Percentiles rank a stretch among this genome's conserved stretches.
Conservation (phyloP, 2,888 invertebrate genomes). For the Coelinius sp. region DNA sequence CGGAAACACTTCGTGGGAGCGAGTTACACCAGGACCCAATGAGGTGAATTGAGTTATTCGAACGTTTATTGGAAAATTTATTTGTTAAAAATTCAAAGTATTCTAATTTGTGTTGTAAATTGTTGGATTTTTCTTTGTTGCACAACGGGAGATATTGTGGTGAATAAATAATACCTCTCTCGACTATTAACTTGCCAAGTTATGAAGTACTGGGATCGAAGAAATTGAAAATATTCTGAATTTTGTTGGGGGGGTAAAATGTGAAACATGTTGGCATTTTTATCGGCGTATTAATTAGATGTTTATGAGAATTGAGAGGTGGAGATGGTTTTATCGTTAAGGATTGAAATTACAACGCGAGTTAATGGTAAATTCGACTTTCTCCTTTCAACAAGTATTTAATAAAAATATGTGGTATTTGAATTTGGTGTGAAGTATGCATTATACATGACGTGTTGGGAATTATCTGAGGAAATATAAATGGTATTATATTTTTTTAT, state of each 20-base stretch:
- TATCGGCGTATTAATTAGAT: slow-evolving; percentile 6
- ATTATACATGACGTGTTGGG: slow-evolving; percentile 1
- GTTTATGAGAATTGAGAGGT: slow-evolving; percentile 3
- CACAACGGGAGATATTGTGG: not conserved
- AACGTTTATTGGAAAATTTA: slow-evolving; percentile 15
- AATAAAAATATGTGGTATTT: slow-evolving; percentile 19
- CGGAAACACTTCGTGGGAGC: slow-evolving; percentile 27
- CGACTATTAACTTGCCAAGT: not conserved
- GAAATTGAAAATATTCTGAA: not conserved
- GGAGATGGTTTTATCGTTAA: slow-evolving; percentile 6
- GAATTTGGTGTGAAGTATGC: slow-evolving; percentile 23
- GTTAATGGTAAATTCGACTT: slow-evolving; percentile 15
- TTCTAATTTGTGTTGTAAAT: not conserved
- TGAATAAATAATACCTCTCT: not conserved
- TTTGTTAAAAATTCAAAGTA: slow-evolving; percentile 6
- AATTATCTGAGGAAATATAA: not conserved
- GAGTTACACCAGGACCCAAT: not conserved
- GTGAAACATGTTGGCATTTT: not conserved
- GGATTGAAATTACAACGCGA: slow-evolving; percentile 5
- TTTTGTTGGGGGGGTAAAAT: not conserved
- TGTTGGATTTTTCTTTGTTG: not conserved
- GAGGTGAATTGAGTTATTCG: slow-evolving; percentile 20
- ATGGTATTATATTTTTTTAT: slow-evolving; percentile 9
- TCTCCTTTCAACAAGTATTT: slow-evolving; percentile 24
- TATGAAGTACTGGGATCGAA: slow-evolving; percentile 1